Evolutionary conservation across 1,140 invertebrate species (phyloP), one percentile per base, ranked within the genome.

Genomic region (Pachypsylla venusta): DNA sequence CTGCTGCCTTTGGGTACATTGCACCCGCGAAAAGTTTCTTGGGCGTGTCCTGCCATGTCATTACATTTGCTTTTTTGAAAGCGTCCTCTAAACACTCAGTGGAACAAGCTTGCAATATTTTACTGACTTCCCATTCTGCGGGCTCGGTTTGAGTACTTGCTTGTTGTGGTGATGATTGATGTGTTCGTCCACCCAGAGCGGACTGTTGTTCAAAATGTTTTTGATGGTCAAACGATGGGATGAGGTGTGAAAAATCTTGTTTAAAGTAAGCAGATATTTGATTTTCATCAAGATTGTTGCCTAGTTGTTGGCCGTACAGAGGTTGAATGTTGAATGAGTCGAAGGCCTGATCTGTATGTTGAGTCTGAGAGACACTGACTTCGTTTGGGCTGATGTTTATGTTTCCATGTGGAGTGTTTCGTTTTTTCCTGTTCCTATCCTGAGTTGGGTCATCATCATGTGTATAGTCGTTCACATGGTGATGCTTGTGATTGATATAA

Each of bases 401-500:
- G 55, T 53, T 12, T 25, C 40, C 3, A 53, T 16, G 13, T 25
- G 20, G 54, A 39, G 54, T 35, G 40, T 75, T 71, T 69, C 22
- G 79, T 78, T 48, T 48, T 22, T n/a, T 48, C 22, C 42, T 48
- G 16, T 3, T 48, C n/a, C 4, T n/a, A n/a, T 48, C 7, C 5
- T n/a, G n/a, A n/a, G 16, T 48, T n/a, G 42, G 42, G 42, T 69
- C 14, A 67, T 71, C 64, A 61, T 87, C 81, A 64, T 87, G 84
- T 64, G 81, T 81, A 64, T 81, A 85, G 62, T 84, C 81, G 65
- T 87, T 84, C 0, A 77, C 85, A 66, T 88, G 85, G 66, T 88
- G 85, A 64, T 88, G 85, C 66, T 88, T 88, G 70, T 88, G 85
- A 66, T 87, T 84, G 56, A 80, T 82, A 67, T 88, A 86, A 0